These are phyloP conservation scores for Fringilla coelebs DNA, from an alignment of 2,797 vertebrate genomes.

Conservation along the genomic window DNA sequence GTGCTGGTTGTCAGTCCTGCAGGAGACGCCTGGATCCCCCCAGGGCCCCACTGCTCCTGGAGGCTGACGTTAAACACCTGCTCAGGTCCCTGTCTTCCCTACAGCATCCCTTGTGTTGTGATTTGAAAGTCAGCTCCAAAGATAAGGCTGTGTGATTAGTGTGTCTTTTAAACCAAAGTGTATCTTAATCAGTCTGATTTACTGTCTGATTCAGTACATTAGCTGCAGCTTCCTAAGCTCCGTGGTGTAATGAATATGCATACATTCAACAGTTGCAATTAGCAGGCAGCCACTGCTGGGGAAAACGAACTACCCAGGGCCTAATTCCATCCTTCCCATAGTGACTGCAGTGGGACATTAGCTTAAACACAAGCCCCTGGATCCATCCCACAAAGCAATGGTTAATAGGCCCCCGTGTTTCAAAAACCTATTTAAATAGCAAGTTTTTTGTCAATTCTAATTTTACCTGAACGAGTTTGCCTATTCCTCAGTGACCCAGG, in stretches of 20 bases:
- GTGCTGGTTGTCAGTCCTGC: background rate
- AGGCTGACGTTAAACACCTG: rapidly evolving
- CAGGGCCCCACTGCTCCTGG: background rate
- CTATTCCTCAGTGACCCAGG: constrained; percentile 30
- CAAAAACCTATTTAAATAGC: background rate
- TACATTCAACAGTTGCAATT: constrained; percentile 49
- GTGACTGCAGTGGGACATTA: background rate
- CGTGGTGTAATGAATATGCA: constrained; percentile 41
- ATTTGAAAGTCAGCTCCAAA: constrained; percentile 6
- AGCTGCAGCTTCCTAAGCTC: constrained; percentile 39
- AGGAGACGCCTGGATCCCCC: background rate
- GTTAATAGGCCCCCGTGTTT: background rate
- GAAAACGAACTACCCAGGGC: background rate
- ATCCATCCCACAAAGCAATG: background rate
- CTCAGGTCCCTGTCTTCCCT: background rate
- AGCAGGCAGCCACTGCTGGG: background rate
- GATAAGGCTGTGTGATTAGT: constrained; percentile 22
- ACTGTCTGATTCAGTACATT: constrained; percentile 58
- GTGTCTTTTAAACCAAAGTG: constrained; percentile 25
- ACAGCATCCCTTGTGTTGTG: background rate
- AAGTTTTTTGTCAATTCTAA: constrained; percentile 45
- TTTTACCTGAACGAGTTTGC: constrained; percentile 41
- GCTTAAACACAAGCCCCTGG: background rate
- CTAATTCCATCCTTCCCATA: background rate
- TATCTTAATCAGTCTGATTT: constrained; percentile 60